Percentiles rank a stretch among this genome's conserved stretches.
phyloP scores from a whole-genome alignment of 2,888 invertebrate species.

The Platycnemis pennipes region DNA sequence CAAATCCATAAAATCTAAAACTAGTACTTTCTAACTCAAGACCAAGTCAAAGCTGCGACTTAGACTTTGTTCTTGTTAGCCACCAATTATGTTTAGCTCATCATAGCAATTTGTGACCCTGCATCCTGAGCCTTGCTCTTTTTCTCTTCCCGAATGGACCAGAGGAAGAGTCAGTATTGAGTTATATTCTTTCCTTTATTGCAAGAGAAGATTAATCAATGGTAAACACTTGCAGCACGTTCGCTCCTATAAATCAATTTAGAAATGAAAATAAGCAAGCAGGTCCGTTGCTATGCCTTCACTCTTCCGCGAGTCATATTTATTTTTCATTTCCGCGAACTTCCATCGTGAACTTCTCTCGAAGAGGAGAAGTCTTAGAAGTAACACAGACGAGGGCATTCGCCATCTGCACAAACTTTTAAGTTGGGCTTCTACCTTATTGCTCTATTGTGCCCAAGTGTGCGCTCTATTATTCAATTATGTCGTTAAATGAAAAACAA shows the following conservation, averaged over 20 bases:
- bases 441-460: background rate
- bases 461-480: background rate
- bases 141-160: no score
- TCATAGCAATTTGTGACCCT: no score
- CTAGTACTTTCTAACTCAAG: no score
- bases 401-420: slow-evolving; percentile 22
- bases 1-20: no score
- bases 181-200: background rate
- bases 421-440: background rate
- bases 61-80: no score
- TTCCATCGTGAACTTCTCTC: background rate
- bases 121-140: no score
- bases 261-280: background rate
- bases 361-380: background rate
- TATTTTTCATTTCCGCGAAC: slow-evolving; percentile 26
- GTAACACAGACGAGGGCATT: background rate
- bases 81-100: no score
- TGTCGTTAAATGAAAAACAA: background rate
- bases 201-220: slow-evolving; percentile 1
- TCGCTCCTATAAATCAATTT: background rate
- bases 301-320: background rate
- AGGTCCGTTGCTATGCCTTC: background rate
- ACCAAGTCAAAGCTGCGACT: no score
- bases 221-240: background rate
- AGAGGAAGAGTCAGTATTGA: background rate